Conservation (phyloP, 35 echinoderm and acorn worm genomes). For the Stichopus chloronotus region DNA sequence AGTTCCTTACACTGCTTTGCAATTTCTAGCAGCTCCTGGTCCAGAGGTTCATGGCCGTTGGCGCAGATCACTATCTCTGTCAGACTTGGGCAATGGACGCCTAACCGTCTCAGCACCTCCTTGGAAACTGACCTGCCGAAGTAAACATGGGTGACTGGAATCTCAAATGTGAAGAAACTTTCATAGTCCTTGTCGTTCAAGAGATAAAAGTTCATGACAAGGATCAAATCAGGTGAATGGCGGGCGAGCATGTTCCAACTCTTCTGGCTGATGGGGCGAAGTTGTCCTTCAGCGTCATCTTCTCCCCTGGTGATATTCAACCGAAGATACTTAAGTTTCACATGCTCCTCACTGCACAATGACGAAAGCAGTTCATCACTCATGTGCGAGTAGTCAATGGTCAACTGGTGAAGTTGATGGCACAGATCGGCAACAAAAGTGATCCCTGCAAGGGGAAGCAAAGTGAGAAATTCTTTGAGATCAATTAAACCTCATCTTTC, state of each 20-base stretch:
- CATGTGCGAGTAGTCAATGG: conserved; percentile 78
- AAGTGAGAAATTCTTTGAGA: no score
- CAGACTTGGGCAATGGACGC: conserved; percentile 63
- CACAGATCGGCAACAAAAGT: conserved; percentile 79
- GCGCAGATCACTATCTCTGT: conserved; percentile 81
- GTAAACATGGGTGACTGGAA: conserved; percentile 77
- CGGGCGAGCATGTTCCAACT: conserved; percentile 78
- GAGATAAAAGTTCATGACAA: conserved; percentile 83
- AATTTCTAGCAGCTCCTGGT: conserved; percentile 71
- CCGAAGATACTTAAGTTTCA: conserved; percentile 74
- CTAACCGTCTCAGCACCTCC: conserved; percentile 70
- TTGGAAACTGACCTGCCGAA: conserved; percentile 81
- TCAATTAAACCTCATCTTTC: background rate
- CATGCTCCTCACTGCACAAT: conserved; percentile 76
- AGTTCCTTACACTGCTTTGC: conserved; percentile 69
- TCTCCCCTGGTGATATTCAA: conserved; percentile 63
- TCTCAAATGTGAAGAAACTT: conserved; percentile 70
- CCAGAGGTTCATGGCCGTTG: conserved; percentile 68
- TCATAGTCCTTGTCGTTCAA: conserved; percentile 67
- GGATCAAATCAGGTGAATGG: conserved; percentile 67
- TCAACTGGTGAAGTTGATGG: conserved; percentile 73
- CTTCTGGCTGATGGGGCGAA: conserved; percentile 65
- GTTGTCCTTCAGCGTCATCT: background rate
- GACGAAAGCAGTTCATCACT: conserved; percentile 75
- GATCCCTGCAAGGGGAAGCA: conserved; percentile 63